Evolutionary conservation across 2,888 invertebrate genomes (phyloP), one percentile per base, ranked within the genome.

Genomic region (Lepidochrysops patricia): DNA sequence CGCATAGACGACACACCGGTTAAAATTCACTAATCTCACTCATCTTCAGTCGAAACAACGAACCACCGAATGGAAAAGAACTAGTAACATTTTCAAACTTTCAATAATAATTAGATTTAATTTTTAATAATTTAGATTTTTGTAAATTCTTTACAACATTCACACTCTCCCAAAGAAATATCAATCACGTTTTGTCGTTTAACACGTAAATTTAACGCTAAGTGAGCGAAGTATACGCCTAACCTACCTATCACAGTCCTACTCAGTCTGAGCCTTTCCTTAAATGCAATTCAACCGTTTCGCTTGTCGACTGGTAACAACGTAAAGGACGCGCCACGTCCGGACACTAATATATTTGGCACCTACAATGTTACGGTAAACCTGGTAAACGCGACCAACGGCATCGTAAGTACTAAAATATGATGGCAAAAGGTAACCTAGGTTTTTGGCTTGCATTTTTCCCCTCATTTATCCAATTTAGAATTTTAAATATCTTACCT

Each of bases 211-310:
- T 82, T 82, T 79, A 79, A 81, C 81, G 79, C 86, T 85, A 85
- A 85, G 76, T 83, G 86, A 87, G 88, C 84, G 87, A 79, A 76
- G 76, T 77, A 81, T 75, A 80, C 78, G 76, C 79, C 82, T 89
- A 85, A 84, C 85, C 79, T 89, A 87, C 70, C 86, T 89, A 89
- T 89, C 89, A 89, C 89, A 89, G 89, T 89, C 88, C 89, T 82
- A 84, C 84, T 89, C 89, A 89, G 89, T 89, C 89, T 84, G 88
- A 86, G 83, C 87, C 86, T 80, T 88, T 83, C 84, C 87, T 73
- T 85, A 86, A 88, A 87, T 85, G 88, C 85, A 82, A 84, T 77
- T 79, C 84, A 75, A 75, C 79, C 79, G 82, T 79, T 75, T 84
- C 77, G 76, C 77, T 54, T 76, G 81, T 81, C 79, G 80, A 80